Evolutionary conservation across 1,140 invertebrate species (phyloP).

Genomic region (Maconellicoccus hirsutus): DNA sequence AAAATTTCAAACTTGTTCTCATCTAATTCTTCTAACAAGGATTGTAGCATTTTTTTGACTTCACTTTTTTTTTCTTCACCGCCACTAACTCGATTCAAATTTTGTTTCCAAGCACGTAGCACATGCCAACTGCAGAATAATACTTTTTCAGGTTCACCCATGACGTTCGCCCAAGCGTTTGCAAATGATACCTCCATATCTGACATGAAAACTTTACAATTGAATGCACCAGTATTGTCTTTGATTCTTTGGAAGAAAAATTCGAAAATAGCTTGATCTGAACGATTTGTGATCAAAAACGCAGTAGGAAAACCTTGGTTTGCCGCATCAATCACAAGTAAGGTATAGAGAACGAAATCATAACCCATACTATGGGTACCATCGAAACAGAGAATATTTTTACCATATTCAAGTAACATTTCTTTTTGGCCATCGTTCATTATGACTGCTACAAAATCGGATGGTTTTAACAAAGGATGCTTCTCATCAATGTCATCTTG

Average conservation of each 20-base stretch:
- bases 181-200: background rate
- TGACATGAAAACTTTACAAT: background rate
- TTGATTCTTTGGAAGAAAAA: background rate
- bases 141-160: background rate
- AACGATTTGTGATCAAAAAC: conserved; percentile 18
- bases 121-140: background rate
- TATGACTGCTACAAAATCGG: conserved; percentile 21
- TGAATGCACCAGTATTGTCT: background rate
- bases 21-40: background rate
- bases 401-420: background rate
- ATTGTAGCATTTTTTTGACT: background rate
- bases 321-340: conserved; percentile 12
- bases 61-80: background rate
- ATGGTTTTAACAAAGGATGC: no score
- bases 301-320: background rate
- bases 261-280: background rate
- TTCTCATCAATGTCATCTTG: no score
- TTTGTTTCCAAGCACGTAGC: background rate
- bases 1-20: background rate
- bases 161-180: background rate
- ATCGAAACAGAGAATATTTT: background rate
- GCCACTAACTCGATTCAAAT: background rate
- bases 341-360: background rate
- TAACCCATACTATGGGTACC: conserved; percentile 11
- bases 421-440: conserved; percentile 22